phyloP scores from a whole-genome alignment of 2,888 invertebrate genomes.

The Synanthedon andrenaeformis region DNA sequence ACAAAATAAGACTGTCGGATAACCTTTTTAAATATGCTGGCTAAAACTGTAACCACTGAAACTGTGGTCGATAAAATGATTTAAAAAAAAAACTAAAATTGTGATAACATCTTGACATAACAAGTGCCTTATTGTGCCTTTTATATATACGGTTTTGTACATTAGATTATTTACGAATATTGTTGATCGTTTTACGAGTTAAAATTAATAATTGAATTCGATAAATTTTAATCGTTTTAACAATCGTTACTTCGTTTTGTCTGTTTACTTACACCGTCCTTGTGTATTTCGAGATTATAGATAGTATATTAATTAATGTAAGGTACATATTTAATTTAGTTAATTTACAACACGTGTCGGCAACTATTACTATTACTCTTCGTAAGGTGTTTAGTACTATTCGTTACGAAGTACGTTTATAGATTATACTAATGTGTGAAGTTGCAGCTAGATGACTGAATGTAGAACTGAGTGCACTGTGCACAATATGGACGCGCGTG shows the following conservation, averaged over 20 bases:
- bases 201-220: conserved; percentile 34
- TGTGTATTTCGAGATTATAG: conserved; percentile 67
- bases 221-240: conserved; percentile 21
- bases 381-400: conserved; percentile 25
- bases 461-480: conserved; percentile 28
- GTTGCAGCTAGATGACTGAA: conserved; percentile 36
- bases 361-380: conserved; percentile 39
- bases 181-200: conserved; percentile 48
- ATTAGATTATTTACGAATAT: conserved; percentile 16
- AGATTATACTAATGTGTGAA: conserved; percentile 20
- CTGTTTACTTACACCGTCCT: conserved; percentile 69
- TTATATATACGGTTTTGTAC: conserved; percentile 65
- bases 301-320: conserved; percentile 14
- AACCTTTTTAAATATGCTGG: conserved; percentile 26
- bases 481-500: conserved; percentile 14
- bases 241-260: conserved; percentile 52
- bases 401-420: neutral
- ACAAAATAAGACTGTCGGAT: conserved; percentile 47
- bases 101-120: conserved; percentile 66
- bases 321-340: conserved; percentile 40
- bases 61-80: too few relatives aligned
- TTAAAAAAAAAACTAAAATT: conserved; percentile 28
- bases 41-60: conserved; percentile 21
- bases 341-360: conserved; percentile 36
- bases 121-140: conserved; percentile 68